Conservation (phyloP, 2,113 vertebrate genomes). For the Entomyzon cyanotis region DNA sequence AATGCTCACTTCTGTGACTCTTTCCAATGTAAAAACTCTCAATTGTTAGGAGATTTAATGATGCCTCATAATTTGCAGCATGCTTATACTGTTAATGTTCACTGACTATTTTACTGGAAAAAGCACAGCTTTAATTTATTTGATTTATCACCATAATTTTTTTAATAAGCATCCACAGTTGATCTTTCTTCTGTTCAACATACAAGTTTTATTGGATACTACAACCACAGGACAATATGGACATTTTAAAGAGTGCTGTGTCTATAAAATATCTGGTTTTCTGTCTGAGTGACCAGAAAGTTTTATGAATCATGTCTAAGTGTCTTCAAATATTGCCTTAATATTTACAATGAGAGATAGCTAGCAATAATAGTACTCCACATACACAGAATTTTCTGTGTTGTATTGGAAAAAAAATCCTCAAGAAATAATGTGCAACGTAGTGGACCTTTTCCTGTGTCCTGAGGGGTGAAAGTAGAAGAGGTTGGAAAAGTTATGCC, state of each 20-base stretch:
- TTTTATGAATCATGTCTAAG: background rate
- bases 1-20: background rate
- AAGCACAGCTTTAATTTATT: background rate
- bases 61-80: background rate
- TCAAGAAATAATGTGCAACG: background rate
- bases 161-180: background rate
- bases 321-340: background rate
- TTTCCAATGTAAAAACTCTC: background rate
- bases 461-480: background rate
- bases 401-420: background rate
- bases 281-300: background rate
- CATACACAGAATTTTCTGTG: background rate
- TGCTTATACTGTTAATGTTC: background rate
- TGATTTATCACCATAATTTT: background rate
- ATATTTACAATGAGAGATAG: background rate
- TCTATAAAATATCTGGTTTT: background rate
- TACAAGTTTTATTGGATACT: background rate
- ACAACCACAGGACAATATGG: background rate
- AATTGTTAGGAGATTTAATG: background rate
- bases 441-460: background rate
- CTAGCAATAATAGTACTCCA: background rate
- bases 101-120: constrained; percentile 11
- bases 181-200: background rate
- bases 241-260: background rate
- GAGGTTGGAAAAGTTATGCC: background rate